Evolutionary conservation across 92 coral and sea anemone genomes (phyloP), one percentile per base, ranked within the genome.

Genomic region (Phymanthus crucifer): DNA sequence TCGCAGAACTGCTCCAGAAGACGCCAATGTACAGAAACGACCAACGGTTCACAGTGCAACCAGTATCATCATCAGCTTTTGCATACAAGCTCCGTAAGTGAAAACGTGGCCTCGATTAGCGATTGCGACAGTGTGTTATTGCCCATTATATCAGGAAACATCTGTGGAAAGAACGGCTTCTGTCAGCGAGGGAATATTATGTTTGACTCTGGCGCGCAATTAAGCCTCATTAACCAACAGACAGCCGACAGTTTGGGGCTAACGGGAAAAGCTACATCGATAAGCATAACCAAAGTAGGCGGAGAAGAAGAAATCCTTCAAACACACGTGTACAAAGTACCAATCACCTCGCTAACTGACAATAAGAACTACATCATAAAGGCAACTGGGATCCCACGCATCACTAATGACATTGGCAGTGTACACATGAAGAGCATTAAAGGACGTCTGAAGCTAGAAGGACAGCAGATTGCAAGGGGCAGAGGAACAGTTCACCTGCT

Each of bases 161-260:
- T 90, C 46, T 31, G 66, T 23, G 58, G 82, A 7, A 38, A 38
- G 40, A 54, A 78, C 38, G 40, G 68, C 27, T n/a, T 54, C 14
- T 37, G 72, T 33, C 73, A 78, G 57, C 75, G 52, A 32, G 86
- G 89, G 21, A 91, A 91, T 64, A 48, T 90, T 1, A 45, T 87
- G 5, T 69, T 90, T 8, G 91, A 87, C 67, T 80, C 91, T 29
- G 94, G 89, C 7, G 91, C 91, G 32, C 91, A 90, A 75, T 75
- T 84, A 35, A 81, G 89, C 38, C 5, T 36, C 70, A 43, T 89
- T 34, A 67, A 78, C n/a, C 37, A 46, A 37, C 80, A 77, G 27
- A 71, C 83, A 21, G 93, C 88, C 23, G 87, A 73, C 31, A 76
- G 46, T 18, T 85, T 87, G 4, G 43, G 80, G 18, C 85, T 83